Evolutionary conservation across 64 coral and sea anemone genomes (phyloP), one percentile per base, ranked within the genome.

Genomic region (Montipora sp.): DNA sequence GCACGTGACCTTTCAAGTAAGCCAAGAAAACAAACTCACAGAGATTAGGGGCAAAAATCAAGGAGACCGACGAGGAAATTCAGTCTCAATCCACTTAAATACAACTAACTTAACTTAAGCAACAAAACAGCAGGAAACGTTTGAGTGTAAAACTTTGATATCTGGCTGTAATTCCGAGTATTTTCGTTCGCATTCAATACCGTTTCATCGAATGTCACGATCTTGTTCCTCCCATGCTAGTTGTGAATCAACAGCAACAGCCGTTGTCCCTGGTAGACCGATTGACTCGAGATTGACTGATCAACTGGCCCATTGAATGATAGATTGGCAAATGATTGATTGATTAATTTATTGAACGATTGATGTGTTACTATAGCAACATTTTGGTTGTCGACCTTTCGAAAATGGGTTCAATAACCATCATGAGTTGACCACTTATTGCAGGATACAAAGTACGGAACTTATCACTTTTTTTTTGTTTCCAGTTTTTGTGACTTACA

Each of bases 311-410:
- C 13, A 78, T 5, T 1, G 45, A 49, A 16, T 78, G 45, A 78
- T 78, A 6, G 24, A 51, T 50, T 49, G 75, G 46, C 15, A 7
- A 43, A 77, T 77, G 75, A 77, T 77, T 77, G 75, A 77, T 77
- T 5, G 36, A 45, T 15, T 77, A 43, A 47, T 45, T 16, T 24
- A 49, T 78, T 46, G 60, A 63, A 3, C 13, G 60, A 63, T 63
- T 63, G 60, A 63, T 63, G 60, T 63, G 59, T 84, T 60, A 61
- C 60, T 68, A 68, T 47, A 15, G 81, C 5, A 84, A 84, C 81
- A 5, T 60, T 18, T 68, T 67, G 21, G 47, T 84, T 63, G 9
- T 3, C 81, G 81, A 68, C 19, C 61, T 63, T 43, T 13, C 24
- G 43, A 53, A 61, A 47, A 57, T 11, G 27, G 7, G 44, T 16